Percentiles rank a stretch among this genome's conserved stretches.
These are phyloP conservation scores for Bovichtus diacanthus DNA, from an alignment of 2,797 vertebrate genomes.

Conservation along the genomic window DNA sequence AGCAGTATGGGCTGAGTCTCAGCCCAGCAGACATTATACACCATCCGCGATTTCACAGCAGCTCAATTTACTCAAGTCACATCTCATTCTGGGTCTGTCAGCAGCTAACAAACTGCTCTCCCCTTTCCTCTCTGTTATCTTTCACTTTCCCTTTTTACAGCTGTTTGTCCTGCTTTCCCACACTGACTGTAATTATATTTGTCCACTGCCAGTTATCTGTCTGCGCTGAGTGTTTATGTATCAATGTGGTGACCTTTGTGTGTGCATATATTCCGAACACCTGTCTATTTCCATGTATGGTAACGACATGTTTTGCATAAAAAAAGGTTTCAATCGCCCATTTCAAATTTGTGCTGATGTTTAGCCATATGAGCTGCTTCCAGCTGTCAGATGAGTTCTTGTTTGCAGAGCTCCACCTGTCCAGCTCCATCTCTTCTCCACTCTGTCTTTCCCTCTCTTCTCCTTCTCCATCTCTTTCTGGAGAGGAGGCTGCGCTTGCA, in stretches of 20 bases:
- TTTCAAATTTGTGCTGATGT: slow-evolving; percentile 61
- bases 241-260: slow-evolving; percentile 37
- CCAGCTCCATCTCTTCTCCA: slow-evolving; percentile 53
- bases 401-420: slow-evolving; percentile 66
- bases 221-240: background rate
- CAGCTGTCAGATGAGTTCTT: slow-evolving; percentile 65
- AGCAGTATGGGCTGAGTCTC: slow-evolving; percentile 48
- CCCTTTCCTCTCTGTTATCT: slow-evolving; percentile 30
- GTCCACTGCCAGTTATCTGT: slow-evolving; percentile 19
- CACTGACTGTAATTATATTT: slow-evolving; percentile 2
- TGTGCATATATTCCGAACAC: slow-evolving; percentile 19
- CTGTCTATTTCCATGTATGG: slow-evolving; percentile 33
- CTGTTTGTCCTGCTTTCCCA: slow-evolving; percentile 21
- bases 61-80: slow-evolving; percentile 73
- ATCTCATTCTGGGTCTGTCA: slow-evolving; percentile 65
- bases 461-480: slow-evolving; percentile 49
- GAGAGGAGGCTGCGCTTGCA: slow-evolving; percentile 40
- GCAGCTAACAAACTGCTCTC: slow-evolving; percentile 58
- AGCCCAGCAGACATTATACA: slow-evolving; percentile 66
- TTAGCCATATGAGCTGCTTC: slow-evolving; percentile 60
- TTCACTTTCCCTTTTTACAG: slow-evolving; percentile 36
- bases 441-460: slow-evolving; percentile 43
- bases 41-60: slow-evolving; percentile 59
- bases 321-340: slow-evolving; percentile 47
- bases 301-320: slow-evolving; percentile 56